A percentile compares a stretch with the other conserved stretches of the same genome.
Conservation (phyloP, 2,113 vertebrate genomes). For the Tachysurus vachellii region DNA sequence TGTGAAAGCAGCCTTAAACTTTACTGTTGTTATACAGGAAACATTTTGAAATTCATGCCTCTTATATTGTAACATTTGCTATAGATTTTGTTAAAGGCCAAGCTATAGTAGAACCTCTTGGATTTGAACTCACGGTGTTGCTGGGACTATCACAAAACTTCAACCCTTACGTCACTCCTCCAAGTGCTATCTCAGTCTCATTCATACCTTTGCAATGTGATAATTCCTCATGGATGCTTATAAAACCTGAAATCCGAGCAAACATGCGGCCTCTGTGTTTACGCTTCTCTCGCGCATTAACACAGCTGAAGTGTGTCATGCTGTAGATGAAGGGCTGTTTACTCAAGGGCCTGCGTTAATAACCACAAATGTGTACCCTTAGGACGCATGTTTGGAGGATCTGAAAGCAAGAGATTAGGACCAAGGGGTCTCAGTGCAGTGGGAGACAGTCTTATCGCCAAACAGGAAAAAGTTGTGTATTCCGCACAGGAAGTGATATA, state of each 20-base stretch:
- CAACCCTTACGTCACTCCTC: neutral
- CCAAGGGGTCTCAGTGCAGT: constrained; percentile 11
- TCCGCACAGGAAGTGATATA: constrained; percentile 43
- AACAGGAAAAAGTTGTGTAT: constrained; percentile 47
- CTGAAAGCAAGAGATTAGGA: constrained; percentile 19
- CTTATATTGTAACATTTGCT: neutral
- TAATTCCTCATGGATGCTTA: constrained; percentile 14
- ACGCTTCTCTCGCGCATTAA: constrained; percentile 15
- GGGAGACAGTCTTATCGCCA: constrained; percentile 34
- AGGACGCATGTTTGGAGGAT: constrained; percentile 21
- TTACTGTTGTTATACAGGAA: neutral
- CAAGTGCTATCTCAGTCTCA: neutral
- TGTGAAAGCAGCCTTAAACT: neutral
- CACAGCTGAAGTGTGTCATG: constrained; percentile 43
- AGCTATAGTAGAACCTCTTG: neutral
- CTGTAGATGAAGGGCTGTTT: constrained; percentile 39
- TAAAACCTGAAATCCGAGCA: neutral
- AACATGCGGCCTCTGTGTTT: constrained; percentile 12
- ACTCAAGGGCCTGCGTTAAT: constrained; percentile 35
- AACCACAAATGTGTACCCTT: constrained; percentile 31
- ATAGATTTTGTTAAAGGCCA: neutral
- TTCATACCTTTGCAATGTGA: constrained; percentile 20
- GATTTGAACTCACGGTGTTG: neutral
- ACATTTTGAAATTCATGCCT: neutral
- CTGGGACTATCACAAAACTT: neutral